Conservation (phyloP, 2,113 vertebrate species). For the Ceyx margarethae region DNA sequence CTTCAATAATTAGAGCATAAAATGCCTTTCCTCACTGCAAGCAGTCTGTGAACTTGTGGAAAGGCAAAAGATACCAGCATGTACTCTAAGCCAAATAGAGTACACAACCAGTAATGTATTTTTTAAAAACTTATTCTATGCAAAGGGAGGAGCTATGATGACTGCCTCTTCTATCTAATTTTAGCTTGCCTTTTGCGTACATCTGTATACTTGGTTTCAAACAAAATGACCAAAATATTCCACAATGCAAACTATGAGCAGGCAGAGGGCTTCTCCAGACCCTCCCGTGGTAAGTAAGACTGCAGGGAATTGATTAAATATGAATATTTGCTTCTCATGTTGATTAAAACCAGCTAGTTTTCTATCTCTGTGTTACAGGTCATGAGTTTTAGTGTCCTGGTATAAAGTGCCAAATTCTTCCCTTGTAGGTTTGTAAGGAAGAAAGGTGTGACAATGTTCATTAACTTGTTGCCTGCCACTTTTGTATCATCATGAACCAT, state of each 20-base stretch:
- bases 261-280: background rate
- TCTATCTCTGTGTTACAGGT: background rate
- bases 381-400: background rate
- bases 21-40: background rate
- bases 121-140: background rate
- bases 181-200: background rate
- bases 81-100: background rate
- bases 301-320: background rate
- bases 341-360: background rate
- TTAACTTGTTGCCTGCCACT: background rate
- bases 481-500: background rate
- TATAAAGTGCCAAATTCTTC: background rate
- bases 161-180: background rate
- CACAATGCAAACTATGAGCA: background rate
- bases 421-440: background rate
- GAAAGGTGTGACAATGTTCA: fast-evolving
- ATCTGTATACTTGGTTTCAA: background rate
- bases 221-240: background rate
- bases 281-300: background rate
- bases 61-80: background rate
- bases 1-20: constrained; percentile 16
- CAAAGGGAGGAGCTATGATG: background rate
- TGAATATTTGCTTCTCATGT: background rate
- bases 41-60: background rate
- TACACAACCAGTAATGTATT: background rate